These are phyloP conservation scores for Drosophila nr. perissopoda DNA, from an alignment of 2,888 invertebrate species.

Conservation along the genomic window DNA sequence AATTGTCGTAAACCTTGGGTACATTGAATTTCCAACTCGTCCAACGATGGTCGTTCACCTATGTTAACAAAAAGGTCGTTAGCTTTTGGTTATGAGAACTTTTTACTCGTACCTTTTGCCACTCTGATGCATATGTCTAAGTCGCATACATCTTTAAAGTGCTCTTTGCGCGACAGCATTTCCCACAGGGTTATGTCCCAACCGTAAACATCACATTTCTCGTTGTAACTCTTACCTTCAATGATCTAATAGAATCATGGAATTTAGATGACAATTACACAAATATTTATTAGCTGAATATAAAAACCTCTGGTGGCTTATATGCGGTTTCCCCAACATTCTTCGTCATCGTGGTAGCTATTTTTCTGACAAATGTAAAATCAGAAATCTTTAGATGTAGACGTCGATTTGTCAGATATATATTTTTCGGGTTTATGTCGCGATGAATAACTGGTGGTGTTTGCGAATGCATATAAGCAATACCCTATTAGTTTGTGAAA, in stretches of 20 bases:
- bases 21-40: conserved; percentile 7
- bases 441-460: conserved; percentile 49
- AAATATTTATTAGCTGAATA: too few species aligned
- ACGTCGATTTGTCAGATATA: conserved; percentile 13
- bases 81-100: neutral
- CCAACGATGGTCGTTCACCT: conserved; percentile 40
- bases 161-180: conserved; percentile 41
- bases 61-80: neutral
- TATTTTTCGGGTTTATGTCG: conserved; percentile 47
- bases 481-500: conserved; percentile 24
- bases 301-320: conserved; percentile 60
- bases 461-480: conserved; percentile 46
- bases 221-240: neutral
- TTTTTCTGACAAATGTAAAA: conserved; percentile 36
- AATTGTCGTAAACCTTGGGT: conserved; percentile 19
- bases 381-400: conserved; percentile 44
- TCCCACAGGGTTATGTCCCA: conserved; percentile 51
- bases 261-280: neutral
- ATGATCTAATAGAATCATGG: conserved; percentile 24
- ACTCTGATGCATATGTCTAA: neutral
- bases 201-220: conserved; percentile 55
- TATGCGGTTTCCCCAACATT: conserved; percentile 42
- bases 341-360: conserved; percentile 29
- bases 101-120: conserved; percentile 9
- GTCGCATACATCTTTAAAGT: neutral